Evolutionary conservation across 2,797 vertebrate genomes (phyloP).

Genomic region (Alosa sapidissima): DNA sequence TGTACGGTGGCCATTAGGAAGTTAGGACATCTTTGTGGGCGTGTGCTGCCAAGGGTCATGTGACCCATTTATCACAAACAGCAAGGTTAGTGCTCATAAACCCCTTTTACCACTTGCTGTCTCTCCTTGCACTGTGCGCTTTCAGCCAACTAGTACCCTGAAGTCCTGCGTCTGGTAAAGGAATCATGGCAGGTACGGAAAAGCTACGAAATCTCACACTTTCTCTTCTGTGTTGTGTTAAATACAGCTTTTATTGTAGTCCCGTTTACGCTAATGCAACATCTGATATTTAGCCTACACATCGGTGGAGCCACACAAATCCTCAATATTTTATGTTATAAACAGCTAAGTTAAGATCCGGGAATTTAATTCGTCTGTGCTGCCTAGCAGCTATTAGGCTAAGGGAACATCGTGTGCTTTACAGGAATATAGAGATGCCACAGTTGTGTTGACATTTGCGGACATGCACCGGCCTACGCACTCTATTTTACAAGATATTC

Average conservation of each 20-base stretch:
- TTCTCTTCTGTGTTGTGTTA: background rate
- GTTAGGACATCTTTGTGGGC: constrained; percentile 12
- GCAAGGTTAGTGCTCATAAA: background rate
- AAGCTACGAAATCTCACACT: background rate
- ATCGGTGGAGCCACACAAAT: background rate
- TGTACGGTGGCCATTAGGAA: background rate
- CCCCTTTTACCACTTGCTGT: background rate
- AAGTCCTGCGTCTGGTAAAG: constrained; percentile 21
- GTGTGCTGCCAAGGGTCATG: background rate
- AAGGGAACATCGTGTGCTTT: constrained; percentile 15
- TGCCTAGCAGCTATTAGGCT: background rate
- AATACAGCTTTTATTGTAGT: background rate
- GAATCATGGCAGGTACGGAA: constrained; percentile 15
- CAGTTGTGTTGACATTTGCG: constrained; percentile 50
- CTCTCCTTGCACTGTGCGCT: background rate
- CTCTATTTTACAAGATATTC: background rate
- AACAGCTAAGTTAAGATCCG: background rate
- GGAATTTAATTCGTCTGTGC: background rate
- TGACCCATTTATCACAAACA: background rate
- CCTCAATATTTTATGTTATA: background rate
- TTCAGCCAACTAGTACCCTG: background rate
- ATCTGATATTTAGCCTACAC: background rate
- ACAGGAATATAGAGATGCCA: background rate
- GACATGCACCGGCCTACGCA: background rate
- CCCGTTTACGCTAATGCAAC: background rate